These are phyloP conservation scores for Peromyscus polionotus DNA, from an alignment of 2,113 vertebrate species.

Conservation along the genomic window DNA sequence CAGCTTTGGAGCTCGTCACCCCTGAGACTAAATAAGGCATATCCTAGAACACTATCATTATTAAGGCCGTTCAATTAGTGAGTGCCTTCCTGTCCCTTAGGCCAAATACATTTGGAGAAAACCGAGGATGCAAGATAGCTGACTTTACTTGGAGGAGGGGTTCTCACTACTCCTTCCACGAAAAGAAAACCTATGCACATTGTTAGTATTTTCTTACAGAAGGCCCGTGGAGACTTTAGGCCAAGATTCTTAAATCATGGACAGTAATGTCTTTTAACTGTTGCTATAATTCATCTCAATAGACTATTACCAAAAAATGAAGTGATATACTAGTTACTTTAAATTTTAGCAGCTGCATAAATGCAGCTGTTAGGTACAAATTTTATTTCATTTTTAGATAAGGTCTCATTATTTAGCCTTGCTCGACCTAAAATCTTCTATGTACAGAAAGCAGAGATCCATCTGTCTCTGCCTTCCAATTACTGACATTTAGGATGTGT, in stretches of 20 bases:
- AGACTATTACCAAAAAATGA: conserved; percentile 27
- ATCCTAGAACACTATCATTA: neutral
- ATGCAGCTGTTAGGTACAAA: conserved; percentile 23
- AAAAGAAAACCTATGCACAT: neutral
- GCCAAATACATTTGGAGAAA: neutral
- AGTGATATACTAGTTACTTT: neutral
- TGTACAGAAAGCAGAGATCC: neutral
- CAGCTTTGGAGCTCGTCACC: neutral
- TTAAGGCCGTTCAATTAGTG: neutral
- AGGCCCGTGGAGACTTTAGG: neutral
- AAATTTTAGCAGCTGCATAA: conserved; percentile 4
- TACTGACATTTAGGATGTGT: neutral
- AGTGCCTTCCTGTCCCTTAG: neutral
- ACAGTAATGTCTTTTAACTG: neutral
- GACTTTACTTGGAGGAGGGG: neutral
- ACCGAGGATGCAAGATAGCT: neutral
- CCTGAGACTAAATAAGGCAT: neutral
- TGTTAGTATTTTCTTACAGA: neutral
- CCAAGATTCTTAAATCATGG: neutral
- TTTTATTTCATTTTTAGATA: neutral
- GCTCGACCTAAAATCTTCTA: neutral
- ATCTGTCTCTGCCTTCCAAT: neutral
- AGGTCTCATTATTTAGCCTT: neutral
- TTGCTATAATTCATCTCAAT: neutral
- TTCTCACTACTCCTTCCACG: neutral